Conservation (phyloP, 2,888 invertebrate genomes). For the Thecocarcelia acutangulata region DNA sequence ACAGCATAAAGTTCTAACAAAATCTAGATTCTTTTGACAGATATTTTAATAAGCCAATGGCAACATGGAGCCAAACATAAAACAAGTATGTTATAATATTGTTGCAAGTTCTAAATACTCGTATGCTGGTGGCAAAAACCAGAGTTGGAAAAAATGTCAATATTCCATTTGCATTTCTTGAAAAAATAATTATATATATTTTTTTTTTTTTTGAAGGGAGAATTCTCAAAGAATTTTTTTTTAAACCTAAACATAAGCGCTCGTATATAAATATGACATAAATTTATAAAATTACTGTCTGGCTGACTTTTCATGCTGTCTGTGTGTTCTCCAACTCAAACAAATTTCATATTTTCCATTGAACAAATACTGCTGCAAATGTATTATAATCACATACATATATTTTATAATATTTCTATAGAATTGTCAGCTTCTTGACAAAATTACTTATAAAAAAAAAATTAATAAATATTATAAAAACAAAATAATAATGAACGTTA, state of each 20-base stretch:
- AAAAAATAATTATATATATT: not conserved
- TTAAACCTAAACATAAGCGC: too few relatives aligned
- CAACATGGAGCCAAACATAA: constrained; percentile 10
- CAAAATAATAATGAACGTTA: constrained; percentile 22
- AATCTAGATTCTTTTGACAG: constrained; percentile 62
- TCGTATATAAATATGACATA: not conserved
- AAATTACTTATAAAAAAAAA: constrained; percentile 65
- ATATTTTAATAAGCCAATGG: constrained; percentile 64
- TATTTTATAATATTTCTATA: constrained; percentile 47
- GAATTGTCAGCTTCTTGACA: constrained; percentile 70
- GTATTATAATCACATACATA: not conserved
- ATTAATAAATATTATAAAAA: constrained; percentile 57
- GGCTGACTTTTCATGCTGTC: not conserved
- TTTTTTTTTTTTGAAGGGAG: not conserved
- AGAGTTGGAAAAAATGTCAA: not conserved
- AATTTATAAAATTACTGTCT: constrained; percentile 10
- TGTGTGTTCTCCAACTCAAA: constrained; percentile 51
- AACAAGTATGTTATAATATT: constrained; percentile 2
- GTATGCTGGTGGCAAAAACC: not conserved
- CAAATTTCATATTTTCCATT: constrained; percentile 27
- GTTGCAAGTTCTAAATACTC: not conserved
- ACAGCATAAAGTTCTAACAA: constrained; percentile 59
- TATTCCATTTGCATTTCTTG: not conserved
- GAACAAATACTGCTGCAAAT: not conserved
- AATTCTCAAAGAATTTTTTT: constrained; percentile 3